These are phyloP conservation scores for Amorpha juglandis DNA, from an alignment of 2,888 invertebrate genomes.

Conservation along the genomic window DNA sequence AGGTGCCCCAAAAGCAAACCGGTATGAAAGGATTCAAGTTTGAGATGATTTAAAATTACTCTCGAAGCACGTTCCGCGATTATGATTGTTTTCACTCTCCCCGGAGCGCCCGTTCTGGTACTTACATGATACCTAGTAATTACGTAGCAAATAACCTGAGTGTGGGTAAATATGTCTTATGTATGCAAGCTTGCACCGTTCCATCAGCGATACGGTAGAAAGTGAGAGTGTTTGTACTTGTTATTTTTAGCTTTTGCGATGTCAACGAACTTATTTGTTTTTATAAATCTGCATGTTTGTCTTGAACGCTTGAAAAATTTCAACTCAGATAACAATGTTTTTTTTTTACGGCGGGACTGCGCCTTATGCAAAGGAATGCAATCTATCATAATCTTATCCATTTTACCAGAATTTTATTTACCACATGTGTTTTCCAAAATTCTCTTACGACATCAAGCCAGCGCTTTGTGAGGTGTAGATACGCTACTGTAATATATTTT, in stretches of 20 bases:
- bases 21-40: conserved; percentile 12
- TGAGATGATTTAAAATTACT: conserved; percentile 10
- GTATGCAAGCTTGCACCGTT: not conserved
- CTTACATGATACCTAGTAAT: conserved; percentile 2
- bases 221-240: conserved; percentile 20
- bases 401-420: not conserved
- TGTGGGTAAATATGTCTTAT: conserved; percentile 18
- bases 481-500: too few relatives aligned
- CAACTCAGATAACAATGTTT: not conserved
- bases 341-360: not conserved
- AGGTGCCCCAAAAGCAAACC: conserved; percentile 18
- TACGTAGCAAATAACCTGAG: conserved; percentile 4
- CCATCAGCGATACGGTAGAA: conserved; percentile 4
- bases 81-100: conserved; percentile 37
- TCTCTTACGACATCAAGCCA: not conserved
- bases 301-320: not conserved
- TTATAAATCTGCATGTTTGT: not conserved
- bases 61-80: conserved; percentile 1
- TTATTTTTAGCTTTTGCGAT: conserved; percentile 15
- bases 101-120: conserved; percentile 3
- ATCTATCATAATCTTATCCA: not conserved
- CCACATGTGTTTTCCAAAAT: not conserved
- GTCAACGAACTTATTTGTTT: conserved; percentile 14
- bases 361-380: not conserved
- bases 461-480: not conserved